Conservation (phyloP, 53 echinoderm and acorn worm genomes). For the Pentamera pediparva region DNA sequence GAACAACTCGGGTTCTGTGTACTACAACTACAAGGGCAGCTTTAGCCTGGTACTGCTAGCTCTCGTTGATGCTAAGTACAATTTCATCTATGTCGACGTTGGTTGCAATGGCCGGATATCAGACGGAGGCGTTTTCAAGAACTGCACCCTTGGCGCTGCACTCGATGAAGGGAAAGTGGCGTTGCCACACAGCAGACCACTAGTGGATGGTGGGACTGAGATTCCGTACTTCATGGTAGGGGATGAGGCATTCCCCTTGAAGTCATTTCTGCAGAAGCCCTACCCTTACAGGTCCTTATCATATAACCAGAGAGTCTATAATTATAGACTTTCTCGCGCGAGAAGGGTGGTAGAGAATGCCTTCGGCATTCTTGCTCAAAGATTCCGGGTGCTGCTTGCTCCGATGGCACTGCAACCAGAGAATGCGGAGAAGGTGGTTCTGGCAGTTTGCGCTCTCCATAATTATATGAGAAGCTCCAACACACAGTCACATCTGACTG, state of each 20-base stretch:
- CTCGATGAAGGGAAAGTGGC: not conserved
- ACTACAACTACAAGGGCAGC: constrained; percentile 39
- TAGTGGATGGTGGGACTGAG: not conserved
- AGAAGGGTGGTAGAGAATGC: not conserved
- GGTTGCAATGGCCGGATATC: constrained; percentile 17
- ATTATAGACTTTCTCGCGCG: not conserved
- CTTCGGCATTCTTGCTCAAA: not conserved
- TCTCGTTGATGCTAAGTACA: constrained; percentile 33
- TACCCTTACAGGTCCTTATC: too few species aligned
- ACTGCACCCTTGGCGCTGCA: not conserved
- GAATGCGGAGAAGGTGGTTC: not conserved
- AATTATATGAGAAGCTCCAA: not conserved
- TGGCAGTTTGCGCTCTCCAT: not conserved
- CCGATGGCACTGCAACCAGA: not conserved
- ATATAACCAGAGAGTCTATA: not conserved
- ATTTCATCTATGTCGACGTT: constrained; percentile 36
- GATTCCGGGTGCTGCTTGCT: not conserved
- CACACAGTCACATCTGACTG: not conserved
- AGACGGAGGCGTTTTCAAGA: not conserved
- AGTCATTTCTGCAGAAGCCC: not conserved
- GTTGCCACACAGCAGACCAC: not conserved
- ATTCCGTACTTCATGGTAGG: constrained; percentile 27
- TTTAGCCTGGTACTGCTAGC: constrained; percentile 22
- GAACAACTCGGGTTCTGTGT: constrained; percentile 15
- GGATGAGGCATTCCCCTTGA: constrained; percentile 39